These are phyloP conservation scores for Sepioteuthis lessoniana DNA, from an alignment of 2,888 invertebrate genomes.

Conservation along the genomic window DNA sequence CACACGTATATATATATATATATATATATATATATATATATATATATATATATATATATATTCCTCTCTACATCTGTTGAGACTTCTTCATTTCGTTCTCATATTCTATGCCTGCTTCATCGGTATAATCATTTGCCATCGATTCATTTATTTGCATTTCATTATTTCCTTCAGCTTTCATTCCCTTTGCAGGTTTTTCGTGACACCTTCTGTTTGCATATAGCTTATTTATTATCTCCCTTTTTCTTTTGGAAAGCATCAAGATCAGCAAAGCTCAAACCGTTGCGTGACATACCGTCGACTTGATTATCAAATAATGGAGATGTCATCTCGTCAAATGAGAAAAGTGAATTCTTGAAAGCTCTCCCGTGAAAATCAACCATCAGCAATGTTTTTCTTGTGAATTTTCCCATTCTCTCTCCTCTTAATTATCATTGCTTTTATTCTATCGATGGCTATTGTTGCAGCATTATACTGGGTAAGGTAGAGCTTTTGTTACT, in stretches of 20 bases:
- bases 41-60: too few relatives aligned
- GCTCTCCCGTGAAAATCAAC: not conserved
- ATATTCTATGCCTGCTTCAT: not conserved
- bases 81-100: too few relatives aligned
- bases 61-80: too few relatives aligned
- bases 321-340: slow-evolving; percentile 2
- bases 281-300: not conserved
- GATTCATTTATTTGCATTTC: not conserved
- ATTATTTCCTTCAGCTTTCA: not conserved
- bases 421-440: not conserved
- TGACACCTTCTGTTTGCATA: not conserved
- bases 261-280: not conserved
- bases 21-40: too few relatives aligned
- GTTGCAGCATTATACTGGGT: not conserved
- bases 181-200: not conserved
- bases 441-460: not conserved
- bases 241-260: not conserved
- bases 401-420: not conserved
- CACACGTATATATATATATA: too few relatives aligned
- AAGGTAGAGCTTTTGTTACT: not conserved
- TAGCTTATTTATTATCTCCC: not conserved
- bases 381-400: not conserved
- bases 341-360: not conserved
- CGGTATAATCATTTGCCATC: not conserved
- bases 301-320: slow-evolving; percentile 12